phyloP scores from a whole-genome alignment of 2,113 vertebrate species.

The Xenopus borealis region DNA sequence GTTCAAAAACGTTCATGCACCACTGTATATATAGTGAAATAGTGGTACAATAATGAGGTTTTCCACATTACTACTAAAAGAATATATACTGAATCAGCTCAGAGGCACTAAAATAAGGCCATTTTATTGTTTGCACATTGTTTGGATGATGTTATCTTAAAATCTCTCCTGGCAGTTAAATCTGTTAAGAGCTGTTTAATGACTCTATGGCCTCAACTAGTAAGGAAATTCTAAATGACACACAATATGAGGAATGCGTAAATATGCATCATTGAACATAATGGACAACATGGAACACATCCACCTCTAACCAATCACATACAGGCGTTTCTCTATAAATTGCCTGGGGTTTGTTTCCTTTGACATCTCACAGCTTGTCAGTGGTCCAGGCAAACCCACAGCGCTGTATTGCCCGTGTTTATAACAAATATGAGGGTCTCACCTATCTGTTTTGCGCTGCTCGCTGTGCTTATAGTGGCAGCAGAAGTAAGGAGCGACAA shows the following conservation, averaged over 20 bases:
- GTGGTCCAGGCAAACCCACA: neutral
- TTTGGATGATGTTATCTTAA: constrained; percentile 23
- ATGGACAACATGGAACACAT: neutral
- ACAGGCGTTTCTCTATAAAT: constrained; percentile 47
- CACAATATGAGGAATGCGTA: constrained; percentile 28
- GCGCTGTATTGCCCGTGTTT: neutral
- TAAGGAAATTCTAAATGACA: constrained; percentile 37
- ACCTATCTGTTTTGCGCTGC: neutral
- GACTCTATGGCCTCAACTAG: neutral
- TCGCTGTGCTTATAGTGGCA: constrained; percentile 37
- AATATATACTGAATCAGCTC: neutral
- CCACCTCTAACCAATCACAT: constrained; percentile 25
- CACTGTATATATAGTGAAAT: too few relatives aligned
- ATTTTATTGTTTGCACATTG: constrained; percentile 23
- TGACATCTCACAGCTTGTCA: neutral
- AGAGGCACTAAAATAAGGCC: neutral
- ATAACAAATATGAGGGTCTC: constrained; percentile 54
- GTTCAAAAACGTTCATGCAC: too few relatives aligned
- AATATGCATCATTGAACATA: constrained; percentile 51
- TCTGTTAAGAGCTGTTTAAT: constrained; percentile 16
- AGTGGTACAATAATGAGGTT: neutral
- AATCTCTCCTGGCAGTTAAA: constrained; percentile 7
- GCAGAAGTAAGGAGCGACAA: constrained; percentile 50
- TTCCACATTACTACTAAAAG: neutral
- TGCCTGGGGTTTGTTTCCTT: neutral